phyloP scores from a whole-genome alignment of 2,797 vertebrate species.

The Muraenolepis orangiensis region DNA sequence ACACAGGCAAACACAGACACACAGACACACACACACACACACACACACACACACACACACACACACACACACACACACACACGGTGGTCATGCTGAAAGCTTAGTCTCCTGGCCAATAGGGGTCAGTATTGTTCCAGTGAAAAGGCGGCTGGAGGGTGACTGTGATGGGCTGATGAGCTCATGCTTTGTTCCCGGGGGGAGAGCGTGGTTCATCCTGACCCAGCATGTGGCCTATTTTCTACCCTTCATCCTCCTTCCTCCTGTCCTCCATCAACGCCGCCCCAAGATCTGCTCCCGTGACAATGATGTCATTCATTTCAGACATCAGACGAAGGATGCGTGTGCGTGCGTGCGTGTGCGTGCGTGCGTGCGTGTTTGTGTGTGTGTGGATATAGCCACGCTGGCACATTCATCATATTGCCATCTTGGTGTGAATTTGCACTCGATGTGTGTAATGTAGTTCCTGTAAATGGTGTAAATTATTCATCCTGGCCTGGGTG shows the following conservation, averaged over 20 bases:
- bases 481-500: constrained; percentile 23
- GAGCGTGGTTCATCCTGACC: constrained; percentile 55
- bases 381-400: constrained; percentile 18
- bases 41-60: neutral
- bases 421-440: constrained; percentile 1
- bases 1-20: neutral
- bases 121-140: constrained; percentile 64
- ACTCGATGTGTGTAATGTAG: neutral
- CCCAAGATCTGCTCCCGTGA: constrained; percentile 17
- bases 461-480: constrained; percentile 15
- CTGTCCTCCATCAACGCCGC: constrained; percentile 42
- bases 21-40: neutral
- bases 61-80: neutral
- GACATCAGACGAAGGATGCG: constrained; percentile 17
- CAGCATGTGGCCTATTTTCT: constrained; percentile 64
- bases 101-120: constrained; percentile 43
- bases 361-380: constrained; percentile 24
- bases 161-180: constrained; percentile 61
- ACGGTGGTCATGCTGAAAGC: neutral
- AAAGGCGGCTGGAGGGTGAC: constrained; percentile 10
- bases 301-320: constrained; percentile 54
- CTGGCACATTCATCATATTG: constrained; percentile 34
- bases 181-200: constrained; percentile 49
- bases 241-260: constrained; percentile 40
- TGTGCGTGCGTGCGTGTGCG: constrained; percentile 23